Conservation (phyloP, 2,797 vertebrate genomes). For the Aeoliscus strigatus region DNA sequence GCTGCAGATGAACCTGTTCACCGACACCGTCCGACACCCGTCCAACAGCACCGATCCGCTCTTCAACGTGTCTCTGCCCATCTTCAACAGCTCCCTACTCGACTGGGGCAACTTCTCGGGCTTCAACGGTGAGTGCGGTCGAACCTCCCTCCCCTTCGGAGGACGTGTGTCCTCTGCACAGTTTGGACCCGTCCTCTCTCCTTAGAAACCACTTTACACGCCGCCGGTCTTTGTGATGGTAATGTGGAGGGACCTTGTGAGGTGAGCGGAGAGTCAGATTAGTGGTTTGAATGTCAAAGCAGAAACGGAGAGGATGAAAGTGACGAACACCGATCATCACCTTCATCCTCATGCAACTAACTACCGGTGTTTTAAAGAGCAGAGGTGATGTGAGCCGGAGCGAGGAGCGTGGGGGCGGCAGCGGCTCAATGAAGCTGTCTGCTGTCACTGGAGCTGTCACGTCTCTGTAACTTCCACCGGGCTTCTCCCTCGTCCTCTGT, state of each 20-base stretch:
- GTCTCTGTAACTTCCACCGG: slow-evolving; percentile 44
- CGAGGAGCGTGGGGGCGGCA: too few species aligned
- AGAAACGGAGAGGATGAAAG: too few species aligned
- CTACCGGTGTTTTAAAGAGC: too few species aligned
- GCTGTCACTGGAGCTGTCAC: slow-evolving; percentile 49
- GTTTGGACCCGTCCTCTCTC: too few species aligned
- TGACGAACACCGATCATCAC: too few species aligned
- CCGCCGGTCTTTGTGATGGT: slow-evolving; percentile 35
- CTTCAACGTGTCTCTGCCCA: slow-evolving; percentile 73
- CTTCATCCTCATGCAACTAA: too few species aligned
- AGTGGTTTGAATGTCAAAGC: too few species aligned
- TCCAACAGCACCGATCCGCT: slow-evolving; percentile 82
- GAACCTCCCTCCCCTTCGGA: background rate
- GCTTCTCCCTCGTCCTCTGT: slow-evolving; percentile 2
- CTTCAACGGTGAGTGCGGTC: slow-evolving; percentile 81
- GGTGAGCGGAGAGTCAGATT: too few species aligned
- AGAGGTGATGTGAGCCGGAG: too few species aligned
- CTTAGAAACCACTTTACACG: too few species aligned
- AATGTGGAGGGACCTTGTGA: too few species aligned
- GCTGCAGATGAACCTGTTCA: slow-evolving; percentile 97
- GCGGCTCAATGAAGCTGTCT: slow-evolving; percentile 54
- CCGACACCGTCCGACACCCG: slow-evolving; percentile 79
- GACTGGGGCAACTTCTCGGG: slow-evolving; percentile 77
- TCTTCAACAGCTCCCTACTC: slow-evolving; percentile 76
- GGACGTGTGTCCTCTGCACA: background rate